Evolutionary conservation across 2,888 invertebrate species (phyloP), one percentile per base, ranked within the genome.

Genomic region (Macrosiphum euphorbiae): DNA sequence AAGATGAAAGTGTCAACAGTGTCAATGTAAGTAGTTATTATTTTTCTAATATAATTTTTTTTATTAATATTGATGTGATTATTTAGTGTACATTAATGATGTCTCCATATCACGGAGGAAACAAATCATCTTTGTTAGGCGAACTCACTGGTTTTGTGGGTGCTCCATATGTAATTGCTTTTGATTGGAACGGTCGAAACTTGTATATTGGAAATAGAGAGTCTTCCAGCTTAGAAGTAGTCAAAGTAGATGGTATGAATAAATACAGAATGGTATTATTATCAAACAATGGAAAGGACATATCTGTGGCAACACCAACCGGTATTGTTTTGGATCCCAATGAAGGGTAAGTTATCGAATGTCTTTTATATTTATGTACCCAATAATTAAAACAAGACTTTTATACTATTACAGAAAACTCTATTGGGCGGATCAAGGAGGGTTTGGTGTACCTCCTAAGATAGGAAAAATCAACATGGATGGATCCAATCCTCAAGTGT

Each of bases 371-470:
- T 24, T 41, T 28, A n/a, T 52, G 0, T n/a, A 13, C 44, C 7
- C n/a, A 11, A 35, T n/a, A 87, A 41, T 88, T 94, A 58, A 89
- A 52, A 90, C 28, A 84, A 88, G 41, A 61, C 41, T n/a, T 67
- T 35, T 41, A 10, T 58, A 55, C 44, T 91, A n/a, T 86, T 50
- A 35, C 96, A 97, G 97, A 58, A 98, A 98, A 96, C 96, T 99
- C 55, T 99, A 98, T 96, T 99, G 99, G 99, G 97, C 99, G 24
- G 99, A 99, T 95, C 98, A 98, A 95, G 99, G 99, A 24, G 99
- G 98, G 20, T 97, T 96, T 94, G 98, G 98, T 3, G 98, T 99
- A 0, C 98, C 98, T 0, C 97, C 97, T 0, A 99, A 99, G 96
- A 97, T 99, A 58, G 98, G 97, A 0, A 98, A 97, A 95, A 98